Conservation (phyloP, 1,140 invertebrate genomes). For the Reticulitermes speratus region DNA sequence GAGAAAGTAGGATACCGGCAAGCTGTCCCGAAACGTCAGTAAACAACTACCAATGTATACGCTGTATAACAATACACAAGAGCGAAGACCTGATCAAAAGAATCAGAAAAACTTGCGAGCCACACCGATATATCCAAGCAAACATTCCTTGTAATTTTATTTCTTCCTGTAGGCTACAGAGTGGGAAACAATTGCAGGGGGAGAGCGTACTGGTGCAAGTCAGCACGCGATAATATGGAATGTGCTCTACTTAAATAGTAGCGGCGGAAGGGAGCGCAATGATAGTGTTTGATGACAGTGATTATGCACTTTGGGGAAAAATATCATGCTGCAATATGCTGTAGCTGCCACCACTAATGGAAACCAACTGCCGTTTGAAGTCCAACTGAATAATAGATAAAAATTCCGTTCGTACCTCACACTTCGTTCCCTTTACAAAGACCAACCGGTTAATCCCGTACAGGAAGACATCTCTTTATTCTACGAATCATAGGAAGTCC, state of each 20-base stretch:
- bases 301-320: not conserved
- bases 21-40: too few species aligned
- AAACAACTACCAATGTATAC: too few species aligned
- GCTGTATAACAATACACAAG: too few species aligned
- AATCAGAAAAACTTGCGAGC: too few species aligned
- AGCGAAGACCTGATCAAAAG: too few species aligned
- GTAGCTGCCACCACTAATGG: not conserved
- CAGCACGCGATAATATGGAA: not conserved
- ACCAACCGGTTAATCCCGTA: too few species aligned
- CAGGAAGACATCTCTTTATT: too few species aligned
- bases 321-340: not conserved
- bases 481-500: too few species aligned
- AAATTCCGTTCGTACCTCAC: too few species aligned
- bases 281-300: not conserved
- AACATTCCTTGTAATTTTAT: not conserved
- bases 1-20: too few species aligned
- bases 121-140: not conserved
- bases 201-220: not conserved
- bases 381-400: too few species aligned
- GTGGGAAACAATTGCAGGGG: not conserved
- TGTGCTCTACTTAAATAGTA: not conserved
- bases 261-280: not conserved
- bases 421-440: too few species aligned
- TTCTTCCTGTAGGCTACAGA: not conserved
- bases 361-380: not conserved